Conservation (phyloP, 1,140 invertebrate genomes). For the Piezodorus guildinii region DNA sequence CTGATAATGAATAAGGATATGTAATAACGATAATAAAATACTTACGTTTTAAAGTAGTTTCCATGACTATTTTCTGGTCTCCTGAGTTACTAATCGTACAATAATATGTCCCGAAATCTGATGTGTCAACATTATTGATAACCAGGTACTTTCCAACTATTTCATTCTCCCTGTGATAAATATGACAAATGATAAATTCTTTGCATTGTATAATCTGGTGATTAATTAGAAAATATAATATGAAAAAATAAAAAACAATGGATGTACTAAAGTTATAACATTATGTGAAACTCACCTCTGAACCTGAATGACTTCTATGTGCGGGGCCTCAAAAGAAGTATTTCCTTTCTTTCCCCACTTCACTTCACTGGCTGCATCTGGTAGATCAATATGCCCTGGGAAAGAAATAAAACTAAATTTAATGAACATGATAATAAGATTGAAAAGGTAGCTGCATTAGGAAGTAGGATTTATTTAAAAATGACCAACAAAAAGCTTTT, state of each 20-base stretch:
- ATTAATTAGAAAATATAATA: not conserved
- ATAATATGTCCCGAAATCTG: conserved; percentile 55
- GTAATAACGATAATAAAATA: not conserved
- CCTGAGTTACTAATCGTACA: conserved; percentile 44
- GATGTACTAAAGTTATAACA: not conserved
- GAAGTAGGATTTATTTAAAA: too few species aligned
- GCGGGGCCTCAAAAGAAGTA: not conserved
- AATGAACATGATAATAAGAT: not conserved
- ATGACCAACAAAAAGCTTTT: too few species aligned
- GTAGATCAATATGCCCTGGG: conserved; percentile 46
- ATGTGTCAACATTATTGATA: conserved; percentile 43
- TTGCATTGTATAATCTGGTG: not conserved
- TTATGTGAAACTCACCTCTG: not conserved
- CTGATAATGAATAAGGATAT: too few species aligned
- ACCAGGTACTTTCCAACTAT: conserved; percentile 55
- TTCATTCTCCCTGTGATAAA: conserved; percentile 48
- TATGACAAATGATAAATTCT: conserved; percentile 25
- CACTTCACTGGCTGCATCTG: conserved; percentile 54
- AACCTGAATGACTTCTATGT: not conserved
- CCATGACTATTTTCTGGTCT: conserved; percentile 34
- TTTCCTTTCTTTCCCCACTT: conserved; percentile 45
- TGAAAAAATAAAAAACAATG: not conserved
- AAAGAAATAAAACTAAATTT: conserved; percentile 17
- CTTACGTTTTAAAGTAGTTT: conserved; percentile 18
- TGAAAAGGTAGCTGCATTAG: too few species aligned